Evolutionary conservation across 2,888 invertebrate species (phyloP), one percentile per base, ranked within the genome.

Genomic region (Sesamia inferens): DNA sequence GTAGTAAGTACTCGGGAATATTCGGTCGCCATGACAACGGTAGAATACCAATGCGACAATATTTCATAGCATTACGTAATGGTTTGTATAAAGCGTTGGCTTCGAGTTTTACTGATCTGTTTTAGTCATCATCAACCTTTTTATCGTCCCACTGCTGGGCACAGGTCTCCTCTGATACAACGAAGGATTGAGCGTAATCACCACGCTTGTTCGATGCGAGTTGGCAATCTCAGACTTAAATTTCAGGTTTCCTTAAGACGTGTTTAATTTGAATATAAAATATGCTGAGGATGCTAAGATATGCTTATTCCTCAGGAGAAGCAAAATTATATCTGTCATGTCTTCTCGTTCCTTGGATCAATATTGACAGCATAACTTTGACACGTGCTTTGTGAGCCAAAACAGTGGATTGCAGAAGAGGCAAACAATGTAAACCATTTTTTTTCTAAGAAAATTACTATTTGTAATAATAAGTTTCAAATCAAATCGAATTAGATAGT

Each of bases 1-100:
- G 11, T 57, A 51, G 74, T 58, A 63, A 44, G 54, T 63, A 64
- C 59, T 63, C 57, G 75, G 82, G 69, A 77, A 84, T 69, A 73
- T 78, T 74, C 69, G 73, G 91, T 92, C 86, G 84, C 84, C 85
- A 90, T 90, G 85, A 81, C 83, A 80, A 92, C 74, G 57, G 64
- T 68, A 86, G 87, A 86, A 57, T 58, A 76, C 51, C 66, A 57
- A 68, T 82, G 85, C 83, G 83, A 85, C 85, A 64, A 66, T 71
- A 39, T 62, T 72, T 79, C 54, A 63, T 55, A 39, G 64, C 14
- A 14, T 84, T 81, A 71, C 76, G 84, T 76, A 81, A 84, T 81
- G 16, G 6, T 42, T 39, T 39, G 6, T 39, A 39, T 63, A 51
- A 59, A 42, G 31, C 51, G 55, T 7, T 44, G 22, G 22, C 14